Conservation (phyloP, 2,113 vertebrate species). For the Melanocharis versteri region DNA sequence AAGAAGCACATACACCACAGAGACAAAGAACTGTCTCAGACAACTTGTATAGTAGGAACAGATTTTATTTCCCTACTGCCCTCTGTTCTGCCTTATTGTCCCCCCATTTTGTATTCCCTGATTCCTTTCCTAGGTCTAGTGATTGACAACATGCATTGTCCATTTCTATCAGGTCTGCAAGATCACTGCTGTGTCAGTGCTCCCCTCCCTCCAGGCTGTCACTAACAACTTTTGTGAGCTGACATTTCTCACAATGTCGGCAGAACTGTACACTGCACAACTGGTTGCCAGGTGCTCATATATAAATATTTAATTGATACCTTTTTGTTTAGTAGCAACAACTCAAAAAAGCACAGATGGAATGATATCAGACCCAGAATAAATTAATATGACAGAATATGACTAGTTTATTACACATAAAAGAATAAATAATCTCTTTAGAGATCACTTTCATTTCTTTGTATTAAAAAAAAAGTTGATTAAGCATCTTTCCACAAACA, state of each 20-base stretch:
- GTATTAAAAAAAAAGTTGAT: not conserved
- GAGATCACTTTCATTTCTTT: not conserved
- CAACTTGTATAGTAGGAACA: not conserved
- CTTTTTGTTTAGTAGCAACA: constrained; percentile 36
- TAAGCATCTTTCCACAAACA: not conserved
- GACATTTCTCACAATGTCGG: not conserved
- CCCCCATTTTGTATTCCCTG: not conserved
- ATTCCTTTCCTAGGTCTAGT: not conserved
- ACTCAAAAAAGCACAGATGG: constrained; percentile 21
- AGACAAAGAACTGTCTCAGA: not conserved
- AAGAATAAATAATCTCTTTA: not conserved
- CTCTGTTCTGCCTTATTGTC: not conserved
- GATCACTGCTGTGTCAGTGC: not conserved
- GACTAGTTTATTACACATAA: not conserved
- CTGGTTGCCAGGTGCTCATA: constrained; percentile 6
- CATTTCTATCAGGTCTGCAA: not conserved
- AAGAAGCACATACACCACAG: not conserved
- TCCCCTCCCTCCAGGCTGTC: not conserved
- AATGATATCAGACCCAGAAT: constrained; percentile 27
- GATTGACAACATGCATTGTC: not conserved
- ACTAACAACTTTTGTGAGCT: not conserved
- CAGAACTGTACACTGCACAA: not conserved
- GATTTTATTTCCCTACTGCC: not conserved
- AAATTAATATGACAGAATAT: not conserved
- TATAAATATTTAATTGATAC: constrained; percentile 40